These are phyloP conservation scores for Gallinago media DNA, from an alignment of 2,113 vertebrate species.

Conservation along the genomic window DNA sequence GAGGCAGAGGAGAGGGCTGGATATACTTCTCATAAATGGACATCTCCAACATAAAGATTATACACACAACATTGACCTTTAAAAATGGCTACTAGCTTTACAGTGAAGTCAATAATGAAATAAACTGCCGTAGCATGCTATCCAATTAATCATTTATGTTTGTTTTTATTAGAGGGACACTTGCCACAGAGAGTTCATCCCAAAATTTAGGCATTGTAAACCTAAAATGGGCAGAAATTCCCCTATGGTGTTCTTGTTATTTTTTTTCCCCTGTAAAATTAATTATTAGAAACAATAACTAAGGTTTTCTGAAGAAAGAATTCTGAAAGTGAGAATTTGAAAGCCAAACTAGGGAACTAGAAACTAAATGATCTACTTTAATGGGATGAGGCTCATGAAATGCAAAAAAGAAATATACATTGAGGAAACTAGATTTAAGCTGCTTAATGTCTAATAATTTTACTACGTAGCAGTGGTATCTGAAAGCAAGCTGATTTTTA, in stretches of 20 bases:
- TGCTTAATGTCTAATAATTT: neutral
- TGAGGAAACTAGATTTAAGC: neutral
- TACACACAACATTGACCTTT: constrained; percentile 28
- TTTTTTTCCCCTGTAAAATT: neutral
- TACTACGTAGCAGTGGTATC: neutral
- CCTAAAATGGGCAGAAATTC: neutral
- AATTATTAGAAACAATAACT: constrained; percentile 28
- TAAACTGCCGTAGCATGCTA: neutral
- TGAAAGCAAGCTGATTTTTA: neutral
- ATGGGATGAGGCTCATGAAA: neutral
- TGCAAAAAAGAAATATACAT: neutral
- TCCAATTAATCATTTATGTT: neutral
- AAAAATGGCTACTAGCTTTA: constrained; percentile 20
- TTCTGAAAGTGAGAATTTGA: no score
- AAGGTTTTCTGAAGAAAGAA: constrained; percentile 36
- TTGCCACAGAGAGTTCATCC: neutral
- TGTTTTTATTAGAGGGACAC: neutral
- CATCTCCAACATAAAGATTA: constrained; percentile 18
- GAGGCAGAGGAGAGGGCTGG: neutral
- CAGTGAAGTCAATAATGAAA: constrained; percentile 40
- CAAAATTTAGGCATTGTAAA: neutral
- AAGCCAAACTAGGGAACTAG: neutral
- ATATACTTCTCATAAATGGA: neutral
- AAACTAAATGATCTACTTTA: neutral
- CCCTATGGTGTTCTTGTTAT: neutral